Evolutionary conservation across 1,140 invertebrate genomes (phyloP).

Genomic region (Brachionus calyciflorus): DNA sequence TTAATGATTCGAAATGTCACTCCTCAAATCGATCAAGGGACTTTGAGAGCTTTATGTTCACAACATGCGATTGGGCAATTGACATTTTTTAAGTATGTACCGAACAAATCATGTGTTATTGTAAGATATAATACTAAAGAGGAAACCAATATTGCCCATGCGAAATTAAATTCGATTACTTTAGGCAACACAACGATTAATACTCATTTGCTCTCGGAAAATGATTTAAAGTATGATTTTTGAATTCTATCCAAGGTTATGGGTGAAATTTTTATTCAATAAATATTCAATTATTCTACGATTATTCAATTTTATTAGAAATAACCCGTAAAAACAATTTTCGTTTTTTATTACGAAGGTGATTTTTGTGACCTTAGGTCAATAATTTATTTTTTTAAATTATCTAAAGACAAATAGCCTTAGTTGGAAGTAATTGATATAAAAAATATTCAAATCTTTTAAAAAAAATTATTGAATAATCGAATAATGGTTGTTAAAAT

Average conservation of each 20-base stretch:
- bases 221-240: constrained; percentile 29
- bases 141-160: constrained; percentile 23
- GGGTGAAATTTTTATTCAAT: not conserved
- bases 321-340: too few relatives aligned
- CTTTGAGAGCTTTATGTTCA: constrained; percentile 22
- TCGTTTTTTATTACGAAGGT: too few relatives aligned
- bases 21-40: constrained; percentile 21
- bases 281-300: too few relatives aligned
- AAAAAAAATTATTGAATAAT: too few relatives aligned
- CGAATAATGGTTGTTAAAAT: too few relatives aligned
- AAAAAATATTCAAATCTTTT: too few relatives aligned
- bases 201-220: constrained; percentile 32
- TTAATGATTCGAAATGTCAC: constrained; percentile 30
- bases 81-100: constrained; percentile 7
- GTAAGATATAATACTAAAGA: constrained; percentile 43
- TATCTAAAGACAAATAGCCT: too few relatives aligned
- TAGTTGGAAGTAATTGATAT: too few relatives aligned
- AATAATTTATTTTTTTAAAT: too few relatives aligned
- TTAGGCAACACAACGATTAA: constrained; percentile 39
- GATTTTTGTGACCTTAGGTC: too few relatives aligned
- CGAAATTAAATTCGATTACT: constrained; percentile 19
- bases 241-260: not conserved
- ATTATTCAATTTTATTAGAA: too few relatives aligned
- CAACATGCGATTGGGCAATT: constrained; percentile 21
- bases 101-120: constrained; percentile 28